Conservation (phyloP, 2,888 invertebrate species). For the Anaspis maculata region DNA sequence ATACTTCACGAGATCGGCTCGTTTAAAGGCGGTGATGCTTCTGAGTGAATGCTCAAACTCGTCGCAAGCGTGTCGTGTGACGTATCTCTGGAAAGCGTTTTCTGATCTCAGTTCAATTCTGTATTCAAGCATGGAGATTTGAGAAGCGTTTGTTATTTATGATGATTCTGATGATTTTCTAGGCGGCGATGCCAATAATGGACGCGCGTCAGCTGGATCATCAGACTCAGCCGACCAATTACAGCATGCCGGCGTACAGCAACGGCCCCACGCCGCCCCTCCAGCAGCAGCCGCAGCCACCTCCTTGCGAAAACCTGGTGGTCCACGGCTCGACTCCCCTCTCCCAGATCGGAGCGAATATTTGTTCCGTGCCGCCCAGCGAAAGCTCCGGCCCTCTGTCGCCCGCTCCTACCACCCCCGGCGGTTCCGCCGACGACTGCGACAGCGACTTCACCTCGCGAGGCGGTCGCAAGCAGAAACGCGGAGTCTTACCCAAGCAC, state of each 20-base stretch:
- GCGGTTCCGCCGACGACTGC: conserved; percentile 51
- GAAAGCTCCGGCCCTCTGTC: conserved; percentile 49
- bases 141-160: too few species aligned
- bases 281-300: conserved; percentile 21
- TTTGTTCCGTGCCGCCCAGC: conserved; percentile 51
- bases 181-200: too few species aligned
- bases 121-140: too few species aligned
- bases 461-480: conserved; percentile 58
- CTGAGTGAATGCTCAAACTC: too few species aligned
- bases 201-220: conserved; percentile 29
- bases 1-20: too few species aligned
- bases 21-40: too few species aligned
- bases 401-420: conserved; percentile 53
- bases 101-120: too few species aligned
- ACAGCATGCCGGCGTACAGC: conserved; percentile 29
- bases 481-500: conserved; percentile 89
- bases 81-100: too few species aligned
- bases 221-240: conserved; percentile 35
- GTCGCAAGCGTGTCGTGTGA: too few species aligned
- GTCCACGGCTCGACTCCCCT: conserved; percentile 82
- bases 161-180: too few species aligned
- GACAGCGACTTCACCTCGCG: conserved; percentile 42
- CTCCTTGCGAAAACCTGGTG: conserved; percentile 39
- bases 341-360: conserved; percentile 73
- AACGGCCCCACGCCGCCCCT: conserved; percentile 30